Percentiles rank a stretch among this genome's conserved stretches.
Conservation (phyloP, 2,797 vertebrate species). For the Eupleurogrammus muticus region DNA sequence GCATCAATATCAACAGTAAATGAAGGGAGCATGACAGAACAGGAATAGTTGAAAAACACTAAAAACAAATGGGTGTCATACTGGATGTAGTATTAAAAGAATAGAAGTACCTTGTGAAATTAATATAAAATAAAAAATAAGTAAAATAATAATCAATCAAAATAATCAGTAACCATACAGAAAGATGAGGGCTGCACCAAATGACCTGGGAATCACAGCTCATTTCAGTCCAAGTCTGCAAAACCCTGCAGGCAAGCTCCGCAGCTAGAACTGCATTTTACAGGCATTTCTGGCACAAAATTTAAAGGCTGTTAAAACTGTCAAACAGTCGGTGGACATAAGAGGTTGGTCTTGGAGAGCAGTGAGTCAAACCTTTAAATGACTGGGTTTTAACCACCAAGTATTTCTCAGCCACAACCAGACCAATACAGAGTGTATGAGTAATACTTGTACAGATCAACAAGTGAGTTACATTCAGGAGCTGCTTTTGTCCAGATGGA, state of each 20-base stretch:
- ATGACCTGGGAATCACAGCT: not conserved
- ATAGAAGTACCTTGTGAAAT: not conserved
- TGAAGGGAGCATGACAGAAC: not conserved
- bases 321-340: not conserved
- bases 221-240: not conserved
- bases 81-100: not conserved
- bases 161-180: not conserved
- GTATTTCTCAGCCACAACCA: not conserved
- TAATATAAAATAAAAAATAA: too few species aligned
- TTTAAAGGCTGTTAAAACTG: not conserved
- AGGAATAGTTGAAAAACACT: not conserved
- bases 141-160: not conserved
- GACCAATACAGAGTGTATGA: not conserved
- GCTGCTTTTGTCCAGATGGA: not conserved
- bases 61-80: not conserved
- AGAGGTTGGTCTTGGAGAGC: too few species aligned
- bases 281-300: not conserved
- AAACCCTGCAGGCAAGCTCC: slow-evolving; percentile 15
- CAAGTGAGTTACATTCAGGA: not conserved
- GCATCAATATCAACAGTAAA: not conserved
- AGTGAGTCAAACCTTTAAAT: not conserved
- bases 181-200: not conserved
- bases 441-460: not conserved
- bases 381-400: slow-evolving; percentile 2
- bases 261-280: slow-evolving; percentile 6